Evolutionary conservation across 2,888 invertebrate species (phyloP).

Genomic region (Orgyia antiqua): DNA sequence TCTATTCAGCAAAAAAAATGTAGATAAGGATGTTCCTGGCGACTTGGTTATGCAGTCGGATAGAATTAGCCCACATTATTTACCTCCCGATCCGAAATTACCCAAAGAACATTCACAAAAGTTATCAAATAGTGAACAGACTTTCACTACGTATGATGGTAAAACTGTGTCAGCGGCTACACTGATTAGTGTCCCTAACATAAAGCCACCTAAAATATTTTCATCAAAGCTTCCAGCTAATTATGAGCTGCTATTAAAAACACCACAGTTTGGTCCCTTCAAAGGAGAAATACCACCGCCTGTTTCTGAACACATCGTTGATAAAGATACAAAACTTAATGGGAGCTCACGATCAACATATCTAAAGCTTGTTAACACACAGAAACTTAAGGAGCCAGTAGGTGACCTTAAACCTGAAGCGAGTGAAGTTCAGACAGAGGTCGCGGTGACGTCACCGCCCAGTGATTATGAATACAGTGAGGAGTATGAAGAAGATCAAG

Average conservation of each 20-base stretch:
- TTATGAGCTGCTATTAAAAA: constrained; percentile 79
- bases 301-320: constrained; percentile 43
- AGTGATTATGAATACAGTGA: constrained; percentile 32
- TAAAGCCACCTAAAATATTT: constrained; percentile 49
- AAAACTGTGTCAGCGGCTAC: constrained; percentile 83
- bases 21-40: constrained; percentile 64
- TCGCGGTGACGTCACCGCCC: neutral
- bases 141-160: constrained; percentile 86
- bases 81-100: constrained; percentile 81
- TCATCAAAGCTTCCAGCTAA: constrained; percentile 63
- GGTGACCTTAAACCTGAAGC: constrained; percentile 45
- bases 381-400: constrained; percentile 28
- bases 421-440: constrained; percentile 37
- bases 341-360: constrained; percentile 45
- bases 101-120: constrained; percentile 70
- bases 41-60: constrained; percentile 85
- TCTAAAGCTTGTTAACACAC: constrained; percentile 55
- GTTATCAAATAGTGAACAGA: constrained; percentile 44
- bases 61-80: constrained; percentile 83
- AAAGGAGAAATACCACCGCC: constrained; percentile 83
- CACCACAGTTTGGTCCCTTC: constrained; percentile 86
- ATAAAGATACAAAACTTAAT: constrained; percentile 16
- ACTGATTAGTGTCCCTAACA: constrained; percentile 76
- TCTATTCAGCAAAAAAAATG: constrained; percentile 56
- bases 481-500: constrained; percentile 29